phyloP scores from a whole-genome alignment of 2,113 vertebrate genomes.

The Atherinomorus stipes region DNA sequence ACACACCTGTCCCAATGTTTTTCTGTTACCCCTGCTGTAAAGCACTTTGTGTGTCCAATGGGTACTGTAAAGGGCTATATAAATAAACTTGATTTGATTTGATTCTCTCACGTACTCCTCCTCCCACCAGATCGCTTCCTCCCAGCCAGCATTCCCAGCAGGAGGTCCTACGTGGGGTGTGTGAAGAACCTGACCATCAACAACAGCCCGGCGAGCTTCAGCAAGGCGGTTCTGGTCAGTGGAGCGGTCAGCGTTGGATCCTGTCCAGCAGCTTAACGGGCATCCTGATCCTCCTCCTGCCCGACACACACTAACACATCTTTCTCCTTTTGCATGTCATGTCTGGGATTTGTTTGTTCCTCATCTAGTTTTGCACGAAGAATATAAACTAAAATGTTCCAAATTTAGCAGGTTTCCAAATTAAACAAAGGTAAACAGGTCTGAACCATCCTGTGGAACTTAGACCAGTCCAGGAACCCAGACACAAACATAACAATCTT shows the following conservation, averaged over 20 bases:
- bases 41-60: too few species aligned
- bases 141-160: constrained; percentile 81
- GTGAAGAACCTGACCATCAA: constrained; percentile 91
- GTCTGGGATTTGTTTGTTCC: constrained; percentile 12
- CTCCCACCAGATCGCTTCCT: constrained; percentile 84
- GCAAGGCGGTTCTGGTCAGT: constrained; percentile 88
- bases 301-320: constrained; percentile 5
- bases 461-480: too few species aligned
- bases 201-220: constrained; percentile 87
- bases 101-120: too few species aligned
- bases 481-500: constrained; percentile 1
- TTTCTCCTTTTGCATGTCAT: constrained; percentile 2
- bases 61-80: too few species aligned
- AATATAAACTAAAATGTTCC: constrained; percentile 32
- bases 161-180: constrained; percentile 89
- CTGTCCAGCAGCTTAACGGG: constrained; percentile 88
- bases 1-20: too few species aligned
- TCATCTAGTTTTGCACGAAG: constrained; percentile 9
- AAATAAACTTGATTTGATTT: too few species aligned
- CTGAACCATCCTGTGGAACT: background rate
- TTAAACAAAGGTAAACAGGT: background rate
- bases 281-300: constrained; percentile 2
- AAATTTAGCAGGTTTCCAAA: background rate
- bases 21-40: too few species aligned
- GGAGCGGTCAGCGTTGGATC: constrained; percentile 90